These are phyloP conservation scores for Varroa destructor DNA, from an alignment of 1,140 invertebrate species.

Conservation along the genomic window DNA sequence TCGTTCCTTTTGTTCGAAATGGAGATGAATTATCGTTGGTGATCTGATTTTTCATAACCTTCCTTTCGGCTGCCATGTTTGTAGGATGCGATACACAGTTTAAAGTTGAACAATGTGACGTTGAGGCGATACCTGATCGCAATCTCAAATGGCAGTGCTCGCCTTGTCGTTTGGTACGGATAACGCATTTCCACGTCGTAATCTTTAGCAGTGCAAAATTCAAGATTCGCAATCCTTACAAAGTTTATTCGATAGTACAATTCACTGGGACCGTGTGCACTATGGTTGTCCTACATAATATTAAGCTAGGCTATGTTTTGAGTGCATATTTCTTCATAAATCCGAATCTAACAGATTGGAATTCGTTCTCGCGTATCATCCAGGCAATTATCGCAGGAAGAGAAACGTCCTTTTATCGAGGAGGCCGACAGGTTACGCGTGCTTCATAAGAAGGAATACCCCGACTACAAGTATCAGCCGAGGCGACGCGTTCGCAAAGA, in stretches of 20 bases:
- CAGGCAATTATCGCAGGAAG: constrained; percentile 35
- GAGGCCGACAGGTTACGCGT: constrained; percentile 46
- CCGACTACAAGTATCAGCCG: constrained; percentile 61
- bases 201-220: no score
- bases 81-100: no score
- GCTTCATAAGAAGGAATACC: constrained; percentile 47
- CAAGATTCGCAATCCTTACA: no score
- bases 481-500: constrained; percentile 46
- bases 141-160: no score
- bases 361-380: background rate
- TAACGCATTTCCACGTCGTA: no score
- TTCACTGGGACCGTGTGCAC: background rate
- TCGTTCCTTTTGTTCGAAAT: no score
- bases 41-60: no score
- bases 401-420: constrained; percentile 45
- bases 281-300: background rate
- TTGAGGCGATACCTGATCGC: no score
- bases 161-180: no score
- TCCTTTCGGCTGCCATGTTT: no score
- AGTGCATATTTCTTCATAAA: background rate
- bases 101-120: no score
- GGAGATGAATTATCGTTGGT: no score
- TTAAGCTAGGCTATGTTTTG: background rate
- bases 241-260: background rate
- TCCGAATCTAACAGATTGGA: background rate